Evolutionary conservation across 1,140 invertebrate species (phyloP).

Genomic region (Temnothorax nylanderi): DNA sequence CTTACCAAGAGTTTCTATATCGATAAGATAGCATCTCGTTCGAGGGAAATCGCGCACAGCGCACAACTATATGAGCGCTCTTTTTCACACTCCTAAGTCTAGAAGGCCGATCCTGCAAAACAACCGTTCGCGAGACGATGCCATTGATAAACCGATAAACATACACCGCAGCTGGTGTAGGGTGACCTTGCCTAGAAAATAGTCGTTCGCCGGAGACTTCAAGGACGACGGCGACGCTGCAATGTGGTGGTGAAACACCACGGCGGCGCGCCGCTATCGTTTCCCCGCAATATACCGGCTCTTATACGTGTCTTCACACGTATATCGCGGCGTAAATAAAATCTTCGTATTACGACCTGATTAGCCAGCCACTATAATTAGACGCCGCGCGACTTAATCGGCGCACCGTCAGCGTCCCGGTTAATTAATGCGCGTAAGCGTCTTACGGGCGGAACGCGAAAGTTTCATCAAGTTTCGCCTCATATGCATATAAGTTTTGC

Average conservation of each 20-base stretch:
- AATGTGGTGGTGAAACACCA: neutral
- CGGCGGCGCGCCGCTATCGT: constrained; percentile 5
- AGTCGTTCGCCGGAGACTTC: constrained; percentile 24
- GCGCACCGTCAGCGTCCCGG: constrained; percentile 33
- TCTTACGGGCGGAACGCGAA: neutral
- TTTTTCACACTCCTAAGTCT: neutral
- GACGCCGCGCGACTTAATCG: constrained; percentile 10
- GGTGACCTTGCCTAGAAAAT: constrained; percentile 65
- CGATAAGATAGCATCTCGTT: neutral
- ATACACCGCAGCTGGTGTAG: neutral
- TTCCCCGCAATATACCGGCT: constrained; percentile 14
- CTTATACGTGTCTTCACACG: neutral
- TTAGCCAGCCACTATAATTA: constrained; percentile 51
- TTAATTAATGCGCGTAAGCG: constrained; percentile 24
- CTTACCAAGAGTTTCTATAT: neutral
- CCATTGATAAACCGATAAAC: constrained; percentile 62
- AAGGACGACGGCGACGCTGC: constrained; percentile 43
- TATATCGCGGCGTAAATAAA: constrained; percentile 47
- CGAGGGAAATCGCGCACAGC: neutral
- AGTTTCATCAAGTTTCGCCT: neutral
- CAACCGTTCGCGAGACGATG: constrained; percentile 11
- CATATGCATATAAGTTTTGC: neutral
- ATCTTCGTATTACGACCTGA: constrained; percentile 52
- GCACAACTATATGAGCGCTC: neutral
- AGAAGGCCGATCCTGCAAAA: constrained; percentile 13